Evolutionary conservation across 2,113 vertebrate species (phyloP), one percentile per base, ranked within the genome.

Genomic region (Synodontis membranacea): DNA sequence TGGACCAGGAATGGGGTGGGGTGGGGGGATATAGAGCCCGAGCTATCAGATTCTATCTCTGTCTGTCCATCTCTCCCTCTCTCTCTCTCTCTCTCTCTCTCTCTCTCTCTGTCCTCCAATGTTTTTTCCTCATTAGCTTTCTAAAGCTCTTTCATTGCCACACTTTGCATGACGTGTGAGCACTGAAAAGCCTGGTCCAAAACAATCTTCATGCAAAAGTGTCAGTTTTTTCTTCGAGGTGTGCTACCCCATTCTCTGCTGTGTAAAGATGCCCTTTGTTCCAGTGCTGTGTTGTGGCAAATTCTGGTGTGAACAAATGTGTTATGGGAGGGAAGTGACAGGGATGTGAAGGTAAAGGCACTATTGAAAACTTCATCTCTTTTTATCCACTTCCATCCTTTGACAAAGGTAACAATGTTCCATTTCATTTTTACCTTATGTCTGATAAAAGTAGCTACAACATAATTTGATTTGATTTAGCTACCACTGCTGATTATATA

Each of bases 131-230:
- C 83, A 92, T 94, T 94, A 92, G 92, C 92, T 93, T 93, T 93
- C 89, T 93, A 93, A 92, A 95, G 92, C 91, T 91, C 92, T 92
- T 92, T 93, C 90, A 92, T 92, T 91, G 91, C 88, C 60, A 93
- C 93, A 94, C 93, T 94, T 95, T 95, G 95, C 95, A 95, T 96
- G 94, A 95, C 88, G 94, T 95, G 93, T 94, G 94, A 94, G 92
- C 90, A 88, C 93, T 91, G 92, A 91, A 93, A 92, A 93, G 92
- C 88, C 93, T 89, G 89, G 85, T 91, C 93, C 91, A 87, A 90
- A 93, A 91, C 91, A 92, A 92, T 94, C 91, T 91, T 92, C 94
- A 92, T 93, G 92, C 91, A 88, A 93, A 94, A 93, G 92, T 89
- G 89, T 94, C 94, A 89, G 92, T 92, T 91, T 89, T 91, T 93